Percentiles rank a stretch among this genome's conserved stretches.
phyloP scores from a whole-genome alignment of 2,113 vertebrate genomes.

The Accipiter virgatus region DNA sequence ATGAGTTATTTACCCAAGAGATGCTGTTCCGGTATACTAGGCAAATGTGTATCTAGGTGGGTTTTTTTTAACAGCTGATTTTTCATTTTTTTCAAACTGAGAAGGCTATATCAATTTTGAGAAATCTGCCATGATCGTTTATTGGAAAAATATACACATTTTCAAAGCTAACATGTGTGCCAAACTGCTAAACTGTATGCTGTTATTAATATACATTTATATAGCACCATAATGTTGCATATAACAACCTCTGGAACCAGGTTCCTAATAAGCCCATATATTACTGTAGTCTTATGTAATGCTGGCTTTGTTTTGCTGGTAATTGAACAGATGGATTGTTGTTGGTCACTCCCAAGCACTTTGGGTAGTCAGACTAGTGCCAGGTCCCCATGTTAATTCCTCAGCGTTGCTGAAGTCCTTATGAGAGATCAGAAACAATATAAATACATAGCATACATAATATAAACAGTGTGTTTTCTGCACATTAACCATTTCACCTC shows the following conservation, averaged over 20 bases:
- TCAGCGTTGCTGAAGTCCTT: neutral
- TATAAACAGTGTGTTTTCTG: neutral
- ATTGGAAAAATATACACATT: neutral
- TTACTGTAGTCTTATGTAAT: neutral
- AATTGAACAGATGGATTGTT: conserved; percentile 24
- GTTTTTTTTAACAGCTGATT: neutral
- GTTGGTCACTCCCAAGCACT: neutral
- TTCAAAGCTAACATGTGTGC: neutral
- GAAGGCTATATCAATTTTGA: neutral
- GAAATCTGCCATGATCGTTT: neutral
- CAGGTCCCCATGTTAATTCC: neutral
- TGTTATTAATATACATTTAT: conserved; percentile 16
- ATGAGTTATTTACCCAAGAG: conserved; percentile 30
- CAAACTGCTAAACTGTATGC: neutral
- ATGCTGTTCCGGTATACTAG: neutral
- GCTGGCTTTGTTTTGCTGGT: conserved; percentile 33
- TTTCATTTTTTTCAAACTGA: neutral
- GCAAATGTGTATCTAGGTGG: neutral
- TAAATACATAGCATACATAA: neutral
- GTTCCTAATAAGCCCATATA: neutral
- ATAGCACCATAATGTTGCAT: neutral
- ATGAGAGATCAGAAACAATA: neutral
- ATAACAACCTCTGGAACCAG: neutral
- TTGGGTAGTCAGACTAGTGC: neutral
- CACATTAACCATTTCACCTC: neutral